Base-by-base conservation (phyloP, 2,113 vertebrate species). In the Astur gentilis region DNA sequence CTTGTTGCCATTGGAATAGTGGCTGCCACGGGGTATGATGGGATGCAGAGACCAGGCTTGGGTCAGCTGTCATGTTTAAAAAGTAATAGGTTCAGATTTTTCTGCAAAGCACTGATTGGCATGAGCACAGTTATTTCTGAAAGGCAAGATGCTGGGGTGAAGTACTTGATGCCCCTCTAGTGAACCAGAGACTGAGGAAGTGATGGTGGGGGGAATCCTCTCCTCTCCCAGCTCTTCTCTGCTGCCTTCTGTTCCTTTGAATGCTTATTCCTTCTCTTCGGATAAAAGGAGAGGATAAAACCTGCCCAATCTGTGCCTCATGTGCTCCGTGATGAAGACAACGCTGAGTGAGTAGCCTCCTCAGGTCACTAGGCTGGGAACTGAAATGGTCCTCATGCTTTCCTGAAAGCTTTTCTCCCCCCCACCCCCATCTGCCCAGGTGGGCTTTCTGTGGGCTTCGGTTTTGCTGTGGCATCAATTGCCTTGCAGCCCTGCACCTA, bases 1-100 rank as follows among this genome's bases (percentile, higher is more conserved):
- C 7, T 6, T 36, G 20, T 44, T 91, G 29, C 42, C 7, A 0
- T 64, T 79, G 70, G 31, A 78, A 32, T 40, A 57, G n/a, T 34
- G 29, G 11, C 83, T 76, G 21, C 38, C 16, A 14, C 0, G 0
- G 21, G 52, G 34, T 64, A 21, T 64, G 10, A 20, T 55, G 22
- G 40, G 34, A 20, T 79, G 57, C 55, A 71, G 47, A 50, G n/a
- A 50, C 57, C 8, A 67, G 60, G 22, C 34, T 92, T 77, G 64
- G 31, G 16, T 71, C 38, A 50, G 17, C 47, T 84, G 34, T 36
- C 45, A 19, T 45, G 22, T 88, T 80, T 44, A 31, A 62, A 38
- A 80, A 80, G 12, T 38, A 19, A 20, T 6, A 69, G 65, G n/a
- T 79, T 77, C 15, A 45, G 9, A 32, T 69, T 85, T 90, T 72